Base-by-base conservation (phyloP, 37 sponge, comb jelly and placozoan species). In the Aplysina aerophoba region DNA sequence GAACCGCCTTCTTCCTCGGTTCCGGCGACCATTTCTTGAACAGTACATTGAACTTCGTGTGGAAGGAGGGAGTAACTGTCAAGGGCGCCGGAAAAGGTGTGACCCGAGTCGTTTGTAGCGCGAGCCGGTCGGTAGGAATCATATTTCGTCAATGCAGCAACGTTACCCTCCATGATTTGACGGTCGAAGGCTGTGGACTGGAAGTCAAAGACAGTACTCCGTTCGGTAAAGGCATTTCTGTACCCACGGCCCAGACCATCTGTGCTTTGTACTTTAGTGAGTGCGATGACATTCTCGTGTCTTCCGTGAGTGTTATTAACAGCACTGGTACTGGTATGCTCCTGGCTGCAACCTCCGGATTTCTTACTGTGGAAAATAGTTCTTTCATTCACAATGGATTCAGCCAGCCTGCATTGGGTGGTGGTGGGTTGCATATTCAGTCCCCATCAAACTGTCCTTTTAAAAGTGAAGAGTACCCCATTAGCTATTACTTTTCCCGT, bases 401-500 rank as follows among this genome's bases (percentile, higher is more conserved):
- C 30, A 1, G 0, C 55, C 2, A n/a, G n/a, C n/a, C 24, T 19
- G 25, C 15, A 83, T 65, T 65, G 17, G 79, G 86, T 34, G 63
- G 79, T 31, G 86, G 86, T 6, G n/a, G n/a, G n/a, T 4, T 85
- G 28, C 75, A 73, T 30, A 56, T 85, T 27, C 79, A 85, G 44
- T 35, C 36, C 4, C 55, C 62, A 21, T 75, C 33, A 33, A 75
- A 79, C 67, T 40, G 41, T 2, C 68, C 68, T 44, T 44, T 8
- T 44, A 8, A 8, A 11, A 44, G 50, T 44, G 8, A 3, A 44
- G 8, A 8, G 8, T 3, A 44, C 50, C 50, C 50, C 8, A 8
- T 44, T 44, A 8, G 3, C 8, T 11, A 8, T 44, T 8, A 44
- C 50, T n/a, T n/a, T n/a, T 44, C 50, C 50, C 50, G 8, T 8